These are phyloP conservation scores for Trachelus stipa DNA, from an alignment of 2,888 invertebrate genomes.

Conservation along the genomic window DNA sequence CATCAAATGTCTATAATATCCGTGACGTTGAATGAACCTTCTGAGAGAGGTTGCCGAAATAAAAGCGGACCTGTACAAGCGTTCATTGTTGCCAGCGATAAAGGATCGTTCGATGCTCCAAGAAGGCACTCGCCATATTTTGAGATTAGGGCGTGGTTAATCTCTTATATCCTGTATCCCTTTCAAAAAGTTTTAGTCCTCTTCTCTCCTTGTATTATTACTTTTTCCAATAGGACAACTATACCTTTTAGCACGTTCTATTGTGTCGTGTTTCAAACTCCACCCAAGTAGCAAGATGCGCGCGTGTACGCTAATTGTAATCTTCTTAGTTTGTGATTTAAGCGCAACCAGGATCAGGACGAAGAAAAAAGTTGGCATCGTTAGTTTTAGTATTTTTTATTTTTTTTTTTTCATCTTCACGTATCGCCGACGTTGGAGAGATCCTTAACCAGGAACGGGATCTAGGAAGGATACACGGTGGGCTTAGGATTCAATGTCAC, in stretches of 20 bases:
- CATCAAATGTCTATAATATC: background rate
- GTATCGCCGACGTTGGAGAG: background rate
- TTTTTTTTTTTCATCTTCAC: background rate
- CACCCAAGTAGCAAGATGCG: conserved; percentile 17
- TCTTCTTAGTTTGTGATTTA: conserved; percentile 47
- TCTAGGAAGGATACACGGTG: background rate
- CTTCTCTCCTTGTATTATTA: background rate
- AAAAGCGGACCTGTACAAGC: background rate
- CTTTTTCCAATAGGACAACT: background rate
- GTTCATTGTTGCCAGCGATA: background rate
- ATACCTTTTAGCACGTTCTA: conserved; percentile 29
- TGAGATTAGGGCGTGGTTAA: conserved; percentile 44
- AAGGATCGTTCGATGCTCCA: background rate
- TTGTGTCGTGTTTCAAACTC: conserved; percentile 28
- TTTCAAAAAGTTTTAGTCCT: background rate
- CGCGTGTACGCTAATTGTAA: conserved; percentile 49
- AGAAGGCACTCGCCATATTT: conserved; percentile 22
- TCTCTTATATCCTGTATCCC: conserved; percentile 26
- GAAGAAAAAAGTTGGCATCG: conserved; percentile 15
- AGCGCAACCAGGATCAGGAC: conserved; percentile 29
- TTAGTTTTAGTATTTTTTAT: background rate
- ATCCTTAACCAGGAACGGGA: background rate
- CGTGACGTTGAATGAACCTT: background rate
- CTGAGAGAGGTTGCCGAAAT: background rate
- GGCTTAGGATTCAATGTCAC: background rate